Evolutionary conservation across 2,888 invertebrate genomes (phyloP).

Genomic region (Atrina japonica): DNA sequence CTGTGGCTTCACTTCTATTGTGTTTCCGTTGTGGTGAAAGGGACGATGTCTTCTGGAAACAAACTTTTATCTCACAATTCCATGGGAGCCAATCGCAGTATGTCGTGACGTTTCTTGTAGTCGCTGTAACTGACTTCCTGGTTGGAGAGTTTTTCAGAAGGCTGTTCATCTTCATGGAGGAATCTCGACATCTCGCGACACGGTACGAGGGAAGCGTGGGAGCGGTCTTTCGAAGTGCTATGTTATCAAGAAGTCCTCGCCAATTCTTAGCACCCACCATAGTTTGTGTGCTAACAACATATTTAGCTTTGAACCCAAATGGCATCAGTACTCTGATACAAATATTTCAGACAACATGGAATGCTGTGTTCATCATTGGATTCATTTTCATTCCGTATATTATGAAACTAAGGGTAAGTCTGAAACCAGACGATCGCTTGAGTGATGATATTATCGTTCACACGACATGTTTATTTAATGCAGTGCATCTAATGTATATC

Average conservation of each 20-base stretch:
- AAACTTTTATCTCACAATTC: neutral
- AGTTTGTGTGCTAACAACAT: neutral
- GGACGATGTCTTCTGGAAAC: slow-evolving; percentile 12
- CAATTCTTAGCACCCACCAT: neutral
- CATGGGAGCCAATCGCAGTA: neutral
- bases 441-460: too few species aligned
- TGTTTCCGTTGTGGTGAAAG: neutral
- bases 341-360: slow-evolving; percentile 10
- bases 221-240: neutral
- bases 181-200: neutral
- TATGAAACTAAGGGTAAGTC: slow-evolving; percentile 3
- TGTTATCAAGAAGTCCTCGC: neutral
- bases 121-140: neutral
- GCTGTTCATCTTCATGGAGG: neutral
- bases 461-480: too few species aligned
- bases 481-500: too few species aligned
- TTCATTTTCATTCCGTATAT: slow-evolving; percentile 2
- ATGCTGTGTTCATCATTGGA: neutral
- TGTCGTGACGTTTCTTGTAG: neutral
- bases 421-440: too few species aligned
- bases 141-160: neutral
- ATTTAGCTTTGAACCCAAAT: neutral
- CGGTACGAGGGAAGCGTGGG: neutral
- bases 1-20: neutral
- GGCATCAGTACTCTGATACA: neutral